A percentile compares a stretch with the other conserved stretches of the same genome.
These are phyloP conservation scores for Megaceryle alcyon DNA, from an alignment of 2,797 vertebrate genomes.

Conservation along the genomic window DNA sequence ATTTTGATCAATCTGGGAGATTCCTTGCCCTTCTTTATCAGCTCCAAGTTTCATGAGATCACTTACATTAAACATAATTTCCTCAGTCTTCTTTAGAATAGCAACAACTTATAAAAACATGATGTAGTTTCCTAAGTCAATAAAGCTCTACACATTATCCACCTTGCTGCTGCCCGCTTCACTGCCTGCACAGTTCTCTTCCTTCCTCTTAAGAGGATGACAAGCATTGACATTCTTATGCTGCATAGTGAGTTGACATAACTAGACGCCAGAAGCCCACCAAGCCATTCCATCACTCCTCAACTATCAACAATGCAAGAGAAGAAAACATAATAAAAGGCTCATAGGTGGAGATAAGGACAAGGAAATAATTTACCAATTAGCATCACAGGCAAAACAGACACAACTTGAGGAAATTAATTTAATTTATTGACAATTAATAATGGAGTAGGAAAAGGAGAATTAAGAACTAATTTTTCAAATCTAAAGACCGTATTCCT, in stretches of 20 bases:
- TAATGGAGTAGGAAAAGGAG: neutral
- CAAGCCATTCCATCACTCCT: fast-evolving
- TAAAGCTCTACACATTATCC: neutral
- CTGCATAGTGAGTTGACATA: neutral
- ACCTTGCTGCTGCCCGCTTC: neutral
- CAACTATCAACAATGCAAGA: neutral
- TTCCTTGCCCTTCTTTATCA: neutral
- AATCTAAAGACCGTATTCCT: neutral
- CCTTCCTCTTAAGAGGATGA: neutral
- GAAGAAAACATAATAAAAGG: neutral
- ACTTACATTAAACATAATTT: neutral
- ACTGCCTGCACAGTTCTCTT: neutral
- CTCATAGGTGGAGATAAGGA: neutral
- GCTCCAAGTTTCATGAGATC: neutral
- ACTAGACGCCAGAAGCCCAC: neutral
- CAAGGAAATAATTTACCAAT: too few relatives aligned
- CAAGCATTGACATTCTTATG: neutral
- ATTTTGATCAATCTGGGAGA: neutral
- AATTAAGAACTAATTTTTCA: neutral
- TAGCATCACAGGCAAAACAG: too few relatives aligned
- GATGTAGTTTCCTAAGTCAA: neutral
- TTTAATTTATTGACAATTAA: neutral
- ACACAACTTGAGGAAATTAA: neutral
- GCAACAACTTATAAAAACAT: neutral
- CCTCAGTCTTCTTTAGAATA: neutral